Conservation (phyloP, 1,140 invertebrate genomes). For the Patella vulgata region DNA sequence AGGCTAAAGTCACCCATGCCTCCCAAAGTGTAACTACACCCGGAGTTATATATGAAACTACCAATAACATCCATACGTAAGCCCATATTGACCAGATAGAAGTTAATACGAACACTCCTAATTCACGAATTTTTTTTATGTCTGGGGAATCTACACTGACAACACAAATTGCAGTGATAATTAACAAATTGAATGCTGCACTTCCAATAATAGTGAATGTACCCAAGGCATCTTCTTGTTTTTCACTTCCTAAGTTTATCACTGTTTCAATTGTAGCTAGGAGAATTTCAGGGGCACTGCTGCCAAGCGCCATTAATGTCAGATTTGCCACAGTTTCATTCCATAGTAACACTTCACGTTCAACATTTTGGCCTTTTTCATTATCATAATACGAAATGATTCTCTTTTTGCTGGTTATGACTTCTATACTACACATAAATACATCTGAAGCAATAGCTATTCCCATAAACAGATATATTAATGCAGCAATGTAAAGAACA, state of each 20-base stretch:
- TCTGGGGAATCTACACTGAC: constrained; percentile 48
- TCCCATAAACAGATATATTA: constrained; percentile 59
- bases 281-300: constrained; percentile 70
- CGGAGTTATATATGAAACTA: constrained; percentile 49
- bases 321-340: constrained; percentile 71
- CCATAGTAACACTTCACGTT: constrained; percentile 65
- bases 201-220: constrained; percentile 69
- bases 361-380: constrained; percentile 51
- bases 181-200: constrained; percentile 70
- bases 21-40: constrained; percentile 69
- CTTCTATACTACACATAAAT: constrained; percentile 75
- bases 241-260: constrained; percentile 21
- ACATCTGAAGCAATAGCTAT: constrained; percentile 73
- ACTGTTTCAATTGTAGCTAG: constrained; percentile 68
- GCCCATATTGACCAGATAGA: constrained; percentile 68
- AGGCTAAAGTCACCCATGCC: constrained; percentile 71
- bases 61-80: constrained; percentile 68
- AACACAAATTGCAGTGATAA: constrained; percentile 66
- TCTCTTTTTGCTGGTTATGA: constrained; percentile 58
- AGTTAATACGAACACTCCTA: constrained; percentile 68
- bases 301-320: constrained; percentile 70
- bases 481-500: constrained; percentile 53
- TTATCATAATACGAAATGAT: constrained; percentile 53
- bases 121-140: constrained; percentile 63
- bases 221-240: constrained; percentile 64